Percentiles rank a stretch among this genome's conserved stretches.
These are phyloP conservation scores for Echinometra lucunter DNA, from an alignment of 53 echinoderm and acorn worm genomes.

Conservation along the genomic window DNA sequence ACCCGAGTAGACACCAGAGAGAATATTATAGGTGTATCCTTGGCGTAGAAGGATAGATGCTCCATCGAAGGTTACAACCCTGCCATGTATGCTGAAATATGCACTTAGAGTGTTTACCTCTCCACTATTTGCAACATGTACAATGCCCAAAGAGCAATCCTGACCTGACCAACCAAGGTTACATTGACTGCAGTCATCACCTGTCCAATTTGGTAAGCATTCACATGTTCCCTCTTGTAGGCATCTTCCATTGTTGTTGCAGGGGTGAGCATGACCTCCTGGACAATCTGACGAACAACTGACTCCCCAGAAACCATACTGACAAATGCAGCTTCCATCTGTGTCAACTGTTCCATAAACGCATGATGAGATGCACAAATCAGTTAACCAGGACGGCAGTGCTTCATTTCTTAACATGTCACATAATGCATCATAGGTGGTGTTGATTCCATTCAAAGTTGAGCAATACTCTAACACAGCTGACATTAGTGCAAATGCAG, in stretches of 20 bases:
- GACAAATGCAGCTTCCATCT: slow-evolving; percentile 73
- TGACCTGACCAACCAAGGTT: slow-evolving; percentile 79
- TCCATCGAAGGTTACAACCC: slow-evolving; percentile 82
- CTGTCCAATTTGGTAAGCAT: slow-evolving; percentile 82
- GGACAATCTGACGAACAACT: slow-evolving; percentile 80
- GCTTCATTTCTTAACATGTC: slow-evolving; percentile 42
- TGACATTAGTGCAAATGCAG: slow-evolving; percentile 73
- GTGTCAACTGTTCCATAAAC: slow-evolving; percentile 70
- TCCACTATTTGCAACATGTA: slow-evolving; percentile 45
- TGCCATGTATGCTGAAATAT: slow-evolving; percentile 71
- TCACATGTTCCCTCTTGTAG: slow-evolving; percentile 72
- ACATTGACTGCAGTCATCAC: slow-evolving; percentile 74
- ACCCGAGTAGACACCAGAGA: slow-evolving; percentile 56
- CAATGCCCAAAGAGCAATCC: slow-evolving; percentile 80
- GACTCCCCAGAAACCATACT: slow-evolving; percentile 78
- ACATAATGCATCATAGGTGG: slow-evolving; percentile 60
- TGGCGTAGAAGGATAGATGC: slow-evolving; percentile 73
- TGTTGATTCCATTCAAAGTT: slow-evolving; percentile 4
- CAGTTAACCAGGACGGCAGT: slow-evolving; percentile 73
- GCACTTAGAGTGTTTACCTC: slow-evolving; percentile 57
- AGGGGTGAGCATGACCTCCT: slow-evolving; percentile 82
- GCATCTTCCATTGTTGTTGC: slow-evolving; percentile 79
- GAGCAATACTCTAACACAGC: slow-evolving; percentile 73
- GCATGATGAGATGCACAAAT: slow-evolving; percentile 71
- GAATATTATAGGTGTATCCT: slow-evolving; percentile 75